Evolutionary conservation across 2,113 vertebrate species (phyloP), one percentile per base, ranked within the genome.

Genomic region (Tragelaphus strepsiceros): DNA sequence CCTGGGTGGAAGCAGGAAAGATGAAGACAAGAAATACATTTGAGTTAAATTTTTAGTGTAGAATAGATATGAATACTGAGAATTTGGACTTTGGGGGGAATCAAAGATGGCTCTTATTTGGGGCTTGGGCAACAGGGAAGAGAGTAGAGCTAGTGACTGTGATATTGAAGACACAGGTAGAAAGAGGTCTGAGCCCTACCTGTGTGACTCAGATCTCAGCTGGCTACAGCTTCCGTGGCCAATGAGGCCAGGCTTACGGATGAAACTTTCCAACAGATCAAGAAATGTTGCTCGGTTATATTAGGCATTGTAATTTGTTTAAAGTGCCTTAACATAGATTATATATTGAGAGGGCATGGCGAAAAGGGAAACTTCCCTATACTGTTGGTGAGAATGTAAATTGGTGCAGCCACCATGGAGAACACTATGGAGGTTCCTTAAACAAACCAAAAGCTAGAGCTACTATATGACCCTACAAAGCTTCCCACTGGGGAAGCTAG

Each of bases 201-300:
- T n/a, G 6, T 30, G 83, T 11, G 74, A 81, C 24, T 64, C n/a
- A 12, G 39, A 46, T 83, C 94, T 94, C 30, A 26, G 53, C 19
- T 82, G 39, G 15, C 39, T 3, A 43, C 2, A 91, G 64, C 53
- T 54, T 54, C 13, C 1, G 0, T 1, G 49, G 39, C 26, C 61
- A n/a, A 0, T 1, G 53, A 88, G 82, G 8, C 53, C 74, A 49
- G 14, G 22, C 0, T 7, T n/a, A 28, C 0, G 10, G 24, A 12
- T 54, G n/a, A 95, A 61, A 43, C 59, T 30, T 77, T 17, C 15
- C 43, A 15, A 3, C 51, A 30, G 32, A 49, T 24, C 4, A 32
- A 81, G 39, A 22, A 71, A 62, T 16, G 43, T 16, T 21, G 21
- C 24, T 88, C 0, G 13, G 19, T 58, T 24, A 8, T 12, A 24